These are phyloP conservation scores for Tragelaphus buxtoni DNA, from an alignment of 2,113 vertebrate species.

Conservation along the genomic window DNA sequence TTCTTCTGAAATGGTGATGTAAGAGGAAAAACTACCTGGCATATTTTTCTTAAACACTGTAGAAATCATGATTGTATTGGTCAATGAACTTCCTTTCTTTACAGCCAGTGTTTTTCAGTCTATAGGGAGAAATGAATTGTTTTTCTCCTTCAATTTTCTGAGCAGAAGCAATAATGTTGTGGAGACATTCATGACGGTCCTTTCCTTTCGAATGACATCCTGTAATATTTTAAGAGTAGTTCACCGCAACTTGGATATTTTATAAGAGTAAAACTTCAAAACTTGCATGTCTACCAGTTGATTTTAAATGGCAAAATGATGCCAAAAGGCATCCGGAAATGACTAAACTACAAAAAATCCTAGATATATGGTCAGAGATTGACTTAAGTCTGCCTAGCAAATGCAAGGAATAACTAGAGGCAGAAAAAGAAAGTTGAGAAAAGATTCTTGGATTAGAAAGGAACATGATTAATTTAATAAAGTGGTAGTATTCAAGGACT, in stretches of 20 bases:
- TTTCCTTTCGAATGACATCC: neutral
- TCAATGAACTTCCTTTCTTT: slow-evolving; percentile 9
- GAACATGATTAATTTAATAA: neutral
- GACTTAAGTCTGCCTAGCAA: neutral
- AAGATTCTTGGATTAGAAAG: neutral
- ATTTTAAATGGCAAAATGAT: neutral
- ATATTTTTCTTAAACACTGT: neutral
- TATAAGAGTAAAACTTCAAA: neutral
- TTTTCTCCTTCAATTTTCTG: neutral
- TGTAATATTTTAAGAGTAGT: neutral
- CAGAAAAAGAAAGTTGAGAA: neutral
- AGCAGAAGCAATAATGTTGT: neutral
- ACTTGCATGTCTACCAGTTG: neutral
- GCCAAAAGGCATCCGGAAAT: neutral
- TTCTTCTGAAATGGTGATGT: neutral
- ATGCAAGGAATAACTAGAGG: neutral
- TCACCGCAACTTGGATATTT: neutral
- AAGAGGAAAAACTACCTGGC: neutral
- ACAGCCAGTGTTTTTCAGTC: neutral
- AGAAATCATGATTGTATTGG: neutral
- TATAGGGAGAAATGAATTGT: neutral
- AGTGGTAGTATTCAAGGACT: neutral
- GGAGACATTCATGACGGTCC: neutral
- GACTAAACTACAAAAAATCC: neutral
- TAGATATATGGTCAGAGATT: neutral